Evolutionary conservation across 2,888 invertebrate species (phyloP), one percentile per base, ranked within the genome.

Genomic region (Melanostoma mellinum): DNA sequence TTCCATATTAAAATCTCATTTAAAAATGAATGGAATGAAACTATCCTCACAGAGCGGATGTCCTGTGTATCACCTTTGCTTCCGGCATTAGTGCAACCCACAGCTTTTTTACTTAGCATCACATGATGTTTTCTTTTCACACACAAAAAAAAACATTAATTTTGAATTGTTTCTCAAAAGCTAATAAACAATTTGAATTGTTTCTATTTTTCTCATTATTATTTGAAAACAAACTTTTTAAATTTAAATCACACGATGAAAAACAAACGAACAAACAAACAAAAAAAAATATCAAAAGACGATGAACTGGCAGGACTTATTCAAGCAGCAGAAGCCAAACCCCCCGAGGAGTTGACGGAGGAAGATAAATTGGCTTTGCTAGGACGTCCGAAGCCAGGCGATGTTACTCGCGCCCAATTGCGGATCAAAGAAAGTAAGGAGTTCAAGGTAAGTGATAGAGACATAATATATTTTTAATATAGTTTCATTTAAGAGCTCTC

Each of bases 341-440:
- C 92, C 68, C 93, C 94, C 3, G 94, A 94, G 86, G 94, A 94
- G n/a, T 92, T 95, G 58, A 94, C 94, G 40, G 95, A 96, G 86
- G 95, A 96, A 88, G 97, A 97, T 85, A 96, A 96, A 89, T 95
- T 97, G 87, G 96, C 97, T 63, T 93, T 97, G 89, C 93, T 98
- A 92, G 99, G 99, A 40, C 95, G 96, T 89, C 99, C 99, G 3
- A 94, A 96, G 87, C 93, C 97, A 84, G 99, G 99, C 3, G 98
- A 98, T 87, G 93, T 96, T 89, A 94, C 94, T 86, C 94, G 96
- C 87, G 96, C 97, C 77, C 95, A 96, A 92, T 94, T 99, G 88
- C 94, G 97, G 89, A 96, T 99, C 89, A 97, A 97, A 89, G 99
- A 99, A 92, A 99, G 98, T 93, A 97, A 97, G 92, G 99, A 99